These are phyloP conservation scores for Psilopogon haemacephalus DNA, from an alignment of 2,113 vertebrate genomes.

Conservation along the genomic window DNA sequence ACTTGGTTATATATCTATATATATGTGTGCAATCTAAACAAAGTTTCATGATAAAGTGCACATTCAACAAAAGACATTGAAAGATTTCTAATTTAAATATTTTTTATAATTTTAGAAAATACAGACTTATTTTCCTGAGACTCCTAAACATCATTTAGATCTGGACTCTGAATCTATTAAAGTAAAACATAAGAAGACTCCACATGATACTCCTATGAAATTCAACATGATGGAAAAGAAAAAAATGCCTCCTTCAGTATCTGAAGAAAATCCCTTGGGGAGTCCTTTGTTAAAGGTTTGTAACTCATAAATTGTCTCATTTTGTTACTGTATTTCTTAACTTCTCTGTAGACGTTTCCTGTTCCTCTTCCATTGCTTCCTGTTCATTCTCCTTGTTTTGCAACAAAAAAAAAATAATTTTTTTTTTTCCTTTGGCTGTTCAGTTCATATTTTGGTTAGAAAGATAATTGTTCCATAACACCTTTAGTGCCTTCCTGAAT, in stretches of 20 bases:
- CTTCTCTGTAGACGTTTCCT: neutral
- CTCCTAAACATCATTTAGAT: constrained; percentile 36
- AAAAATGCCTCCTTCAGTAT: neutral
- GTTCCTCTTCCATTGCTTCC: neutral
- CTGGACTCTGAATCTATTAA: constrained; percentile 27
- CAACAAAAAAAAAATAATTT: neutral
- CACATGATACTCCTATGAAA: constrained; percentile 3
- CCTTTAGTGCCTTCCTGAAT: neutral
- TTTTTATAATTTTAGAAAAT: constrained; percentile 56
- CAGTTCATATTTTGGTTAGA: neutral
- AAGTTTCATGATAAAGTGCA: neutral
- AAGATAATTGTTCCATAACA: neutral
- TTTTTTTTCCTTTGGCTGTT: neutral
- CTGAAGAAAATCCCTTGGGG: constrained; percentile 28
- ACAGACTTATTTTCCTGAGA: constrained; percentile 40
- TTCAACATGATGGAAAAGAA: constrained; percentile 43
- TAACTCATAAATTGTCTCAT: neutral
- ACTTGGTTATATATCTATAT: neutral
- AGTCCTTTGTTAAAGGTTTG: constrained; percentile 58
- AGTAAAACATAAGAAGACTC: constrained; percentile 23
- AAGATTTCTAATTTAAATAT: neutral
- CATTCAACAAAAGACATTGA: neutral
- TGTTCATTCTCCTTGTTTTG: neutral
- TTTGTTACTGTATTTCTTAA: neutral
- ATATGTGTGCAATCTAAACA: neutral